Evolutionary conservation across 2,113 vertebrate species (phyloP), one percentile per base, ranked within the genome.

Genomic region (Antidorcas marsupialis): DNA sequence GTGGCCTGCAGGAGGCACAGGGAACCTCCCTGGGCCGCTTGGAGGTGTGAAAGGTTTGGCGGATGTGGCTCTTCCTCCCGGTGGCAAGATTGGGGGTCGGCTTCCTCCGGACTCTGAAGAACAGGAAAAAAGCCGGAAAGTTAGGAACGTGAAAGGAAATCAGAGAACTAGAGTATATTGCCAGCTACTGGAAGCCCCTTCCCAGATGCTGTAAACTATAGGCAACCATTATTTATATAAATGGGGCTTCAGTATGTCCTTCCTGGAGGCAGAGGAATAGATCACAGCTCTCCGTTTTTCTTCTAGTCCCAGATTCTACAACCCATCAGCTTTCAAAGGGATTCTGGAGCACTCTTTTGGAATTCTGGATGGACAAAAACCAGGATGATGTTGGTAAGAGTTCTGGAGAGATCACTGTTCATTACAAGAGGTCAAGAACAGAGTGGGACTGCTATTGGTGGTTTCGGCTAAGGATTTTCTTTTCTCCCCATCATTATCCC

Each of bases 11-110:
- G 98, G 91, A 9, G 99, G 98, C 47, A 97, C 99, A 0, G 99
- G 98, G 89, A 99, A 98, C 89, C 99, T 98, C 17, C 99, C 99
- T 0, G 98, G 97, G 27, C 98, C 98, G 52, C 98, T 89, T 8
- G 98, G 89, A 27, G 98, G 88, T 0, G 94, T 94, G 89, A 99
- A 99, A 1, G 99, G 99, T 50, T 98, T 99, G 74, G 99, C 99
- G 67, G 99, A 98, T 13, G 98, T 89, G 3, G 99, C 97, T 96
- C 99, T 99, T 89, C 98, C 99, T 96, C 99, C 99, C 30, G 99
- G 99, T 71, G 99, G 99, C 89, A 99, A 96, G 33, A 99, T 50
- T 3, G 99, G 99, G n/a, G 99, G 99, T 89, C 99, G 98, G 96
- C 96, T 98, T 92, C 99, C 99, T 86, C 98, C 98, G 2, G 99